These are phyloP conservation scores for Drymonia ruficornis DNA, from an alignment of 2,888 invertebrate genomes.

Conservation along the genomic window DNA sequence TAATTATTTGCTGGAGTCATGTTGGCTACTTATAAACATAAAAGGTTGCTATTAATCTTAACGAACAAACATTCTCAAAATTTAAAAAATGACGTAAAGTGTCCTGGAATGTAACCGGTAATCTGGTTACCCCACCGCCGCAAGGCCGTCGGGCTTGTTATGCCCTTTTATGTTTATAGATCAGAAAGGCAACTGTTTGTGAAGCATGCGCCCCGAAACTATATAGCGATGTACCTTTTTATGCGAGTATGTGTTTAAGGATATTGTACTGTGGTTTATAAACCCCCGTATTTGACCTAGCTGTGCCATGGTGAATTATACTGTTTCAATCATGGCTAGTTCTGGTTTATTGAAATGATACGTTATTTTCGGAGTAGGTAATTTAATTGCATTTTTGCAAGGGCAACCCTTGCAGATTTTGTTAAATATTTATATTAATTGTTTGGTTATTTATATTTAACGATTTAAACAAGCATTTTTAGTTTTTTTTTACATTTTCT, in stretches of 20 bases:
- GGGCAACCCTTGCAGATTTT: no score
- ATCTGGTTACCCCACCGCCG: constrained; percentile 15
- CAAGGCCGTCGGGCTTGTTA: constrained; percentile 32
- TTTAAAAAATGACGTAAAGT: not conserved
- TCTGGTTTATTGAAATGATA: no score
- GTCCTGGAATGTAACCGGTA: not conserved
- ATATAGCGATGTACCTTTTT: constrained; percentile 17
- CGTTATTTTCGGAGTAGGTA: no score
- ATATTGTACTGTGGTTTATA: constrained; percentile 18
- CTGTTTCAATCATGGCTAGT: not conserved
- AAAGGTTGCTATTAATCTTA: no score
- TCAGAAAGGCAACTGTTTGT: constrained; percentile 31
- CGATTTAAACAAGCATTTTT: no score
- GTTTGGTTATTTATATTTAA: no score
- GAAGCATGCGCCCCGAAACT: constrained; percentile 32
- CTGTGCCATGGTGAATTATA: not conserved
- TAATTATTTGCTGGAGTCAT: no score
- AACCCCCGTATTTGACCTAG: constrained; percentile 8
- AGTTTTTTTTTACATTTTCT: no score
- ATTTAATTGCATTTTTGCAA: no score
- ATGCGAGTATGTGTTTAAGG: constrained; percentile 17
- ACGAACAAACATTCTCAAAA: no score
- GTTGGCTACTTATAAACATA: no score
- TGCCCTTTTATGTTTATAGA: constrained; percentile 41
- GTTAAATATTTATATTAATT: no score